Percentiles rank a stretch among this genome's conserved stretches.
phyloP scores from a whole-genome alignment of 1,140 invertebrate species.

The Rhagoletis zephyria region DNA sequence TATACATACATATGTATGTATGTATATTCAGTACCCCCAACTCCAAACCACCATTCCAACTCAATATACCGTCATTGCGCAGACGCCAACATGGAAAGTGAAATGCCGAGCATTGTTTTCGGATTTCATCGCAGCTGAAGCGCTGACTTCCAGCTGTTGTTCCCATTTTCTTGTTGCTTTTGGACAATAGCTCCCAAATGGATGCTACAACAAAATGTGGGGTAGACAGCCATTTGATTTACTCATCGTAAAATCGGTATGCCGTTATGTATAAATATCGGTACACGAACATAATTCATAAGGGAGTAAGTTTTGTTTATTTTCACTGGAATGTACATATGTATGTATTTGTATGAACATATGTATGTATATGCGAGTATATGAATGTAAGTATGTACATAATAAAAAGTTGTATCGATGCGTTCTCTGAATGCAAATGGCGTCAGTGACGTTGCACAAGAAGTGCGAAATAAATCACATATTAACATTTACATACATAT shows the following conservation, averaged over 20 bases:
- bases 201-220: conserved; percentile 44
- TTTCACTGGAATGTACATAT: background rate
- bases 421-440: conserved; percentile 32
- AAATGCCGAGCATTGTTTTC: conserved; percentile 34
- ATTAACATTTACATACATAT: background rate
- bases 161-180: background rate
- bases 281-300: conserved; percentile 6
- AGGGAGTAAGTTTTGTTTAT: background rate
- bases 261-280: background rate
- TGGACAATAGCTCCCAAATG: conserved; percentile 19
- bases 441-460: conserved; percentile 21
- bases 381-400: too few relatives aligned
- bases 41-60: background rate
- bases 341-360: background rate
- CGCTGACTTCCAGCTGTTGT: background rate
- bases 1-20: background rate
- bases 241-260: conserved; percentile 16
- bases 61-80: background rate
- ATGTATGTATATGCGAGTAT: background rate
- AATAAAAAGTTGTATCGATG: background rate
- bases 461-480: background rate
- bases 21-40: background rate
- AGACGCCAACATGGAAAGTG: conserved; percentile 44
- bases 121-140: conserved; percentile 9
- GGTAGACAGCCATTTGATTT: conserved; percentile 45